A percentile compares a stretch with the other conserved stretches of the same genome.
phyloP scores from a whole-genome alignment of 2,113 vertebrate genomes.

The Aspiorhynchus laticeps region DNA sequence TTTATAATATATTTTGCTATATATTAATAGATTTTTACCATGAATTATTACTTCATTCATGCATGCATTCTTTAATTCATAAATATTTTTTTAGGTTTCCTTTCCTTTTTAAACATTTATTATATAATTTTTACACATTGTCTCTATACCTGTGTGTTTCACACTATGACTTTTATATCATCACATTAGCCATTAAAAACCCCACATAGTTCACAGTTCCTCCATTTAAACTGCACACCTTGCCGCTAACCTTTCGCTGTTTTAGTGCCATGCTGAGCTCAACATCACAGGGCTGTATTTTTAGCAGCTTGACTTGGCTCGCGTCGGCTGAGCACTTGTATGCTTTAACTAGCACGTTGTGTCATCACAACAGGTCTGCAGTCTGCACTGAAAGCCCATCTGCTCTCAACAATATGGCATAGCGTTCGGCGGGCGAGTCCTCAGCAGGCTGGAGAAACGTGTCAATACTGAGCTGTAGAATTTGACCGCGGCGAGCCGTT shows the following conservation, averaged over 20 bases:
- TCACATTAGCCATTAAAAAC: neutral
- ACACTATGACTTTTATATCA: neutral
- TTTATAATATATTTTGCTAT: no score
- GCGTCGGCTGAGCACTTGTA: constrained; percentile 48
- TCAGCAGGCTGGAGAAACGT: neutral
- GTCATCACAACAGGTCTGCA: constrained; percentile 48
- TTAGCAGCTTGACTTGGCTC: constrained; percentile 66
- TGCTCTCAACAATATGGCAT: constrained; percentile 17
- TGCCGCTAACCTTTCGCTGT: constrained; percentile 57
- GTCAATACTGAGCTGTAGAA: constrained; percentile 6
- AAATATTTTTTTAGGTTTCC: no score
- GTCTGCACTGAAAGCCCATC: constrained; percentile 42
- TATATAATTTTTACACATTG: neutral
- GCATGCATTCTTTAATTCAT: no score
- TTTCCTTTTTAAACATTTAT: no score
- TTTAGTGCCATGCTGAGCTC: constrained; percentile 48
- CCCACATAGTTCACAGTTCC: constrained; percentile 28
- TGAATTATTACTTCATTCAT: no score
- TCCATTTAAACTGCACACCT: constrained; percentile 53
- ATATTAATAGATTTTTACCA: no score
- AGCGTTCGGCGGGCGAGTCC: neutral
- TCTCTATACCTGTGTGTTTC: neutral
- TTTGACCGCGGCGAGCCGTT: neutral
- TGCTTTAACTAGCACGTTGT: constrained; percentile 46
- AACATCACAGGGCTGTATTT: constrained; percentile 69